Evolutionary conservation across 2,888 invertebrate genomes (phyloP), one percentile per base, ranked within the genome.

Genomic region (Idaea biselata): DNA sequence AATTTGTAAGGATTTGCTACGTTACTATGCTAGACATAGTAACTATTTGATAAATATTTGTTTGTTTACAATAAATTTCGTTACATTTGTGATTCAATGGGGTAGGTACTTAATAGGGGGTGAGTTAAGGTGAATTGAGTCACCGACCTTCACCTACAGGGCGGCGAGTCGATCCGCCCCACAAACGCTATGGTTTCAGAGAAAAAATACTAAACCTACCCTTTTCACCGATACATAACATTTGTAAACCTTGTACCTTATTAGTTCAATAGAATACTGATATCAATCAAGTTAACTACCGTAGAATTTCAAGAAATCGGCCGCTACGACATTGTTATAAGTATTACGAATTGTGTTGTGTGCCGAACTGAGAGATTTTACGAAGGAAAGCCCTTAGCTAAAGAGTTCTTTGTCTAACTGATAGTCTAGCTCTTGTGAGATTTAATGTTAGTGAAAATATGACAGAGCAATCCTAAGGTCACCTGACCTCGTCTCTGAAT

Each of bases 101-200:
- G 61, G n/a, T n/a, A n/a, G 63, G 25, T 64, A 60, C 55, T 61
- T 25, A 25, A 25, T 25, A 25, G 63, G 65, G 65, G 71, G 64
- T 60, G 68, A 63, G 72, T 62, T 58, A 70, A 74, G 80, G 77
- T 74, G 73, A 69, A 68, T 76, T 83, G 82, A 84, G 76, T 83
- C 82, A 83, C 77, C 77, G 85, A 72, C 86, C 85, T 85, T 82
- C 77, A 77, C 71, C 72, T 63, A 70, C 62, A 61, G 58, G 44
- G 18, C 59, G 58, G 56, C 56, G 59, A 60, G 67, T 69, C 63
- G 65, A 65, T 65, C 63, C n/a, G 18, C 54, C 17, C 61, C 59
- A 64, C 58, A 61, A 63, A 63, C 55, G 60, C 64, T 59, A 57
- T 55, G 58, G 58, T 58, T 72, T 72, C 69, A 66, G 60, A 63